Evolutionary conservation across 2,888 invertebrate genomes (phyloP).

Genomic region (Hirtodrosophila trivittata): DNA sequence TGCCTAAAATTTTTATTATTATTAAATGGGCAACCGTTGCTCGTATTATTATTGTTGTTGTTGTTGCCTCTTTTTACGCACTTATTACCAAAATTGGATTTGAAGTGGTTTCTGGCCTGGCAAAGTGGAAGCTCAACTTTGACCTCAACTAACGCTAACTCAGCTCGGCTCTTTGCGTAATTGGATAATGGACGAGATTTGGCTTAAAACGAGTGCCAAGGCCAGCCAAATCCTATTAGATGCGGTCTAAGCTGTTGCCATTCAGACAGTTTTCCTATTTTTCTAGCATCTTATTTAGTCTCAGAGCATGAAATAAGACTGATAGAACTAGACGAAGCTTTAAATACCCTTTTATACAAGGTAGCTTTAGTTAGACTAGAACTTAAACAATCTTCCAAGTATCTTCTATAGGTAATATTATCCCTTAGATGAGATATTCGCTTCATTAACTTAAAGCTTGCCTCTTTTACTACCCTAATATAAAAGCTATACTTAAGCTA

Average conservation of each 20-base stretch:
- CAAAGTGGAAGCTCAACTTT: constrained; percentile 46
- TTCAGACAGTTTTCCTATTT: constrained; percentile 18
- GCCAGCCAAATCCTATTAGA: constrained; percentile 61
- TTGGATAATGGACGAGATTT: constrained; percentile 68
- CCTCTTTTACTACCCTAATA: no score
- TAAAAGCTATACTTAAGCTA: no score
- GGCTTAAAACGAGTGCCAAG: constrained; percentile 35
- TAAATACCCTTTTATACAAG: no score
- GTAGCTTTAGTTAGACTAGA: no score
- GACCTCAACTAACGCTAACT: constrained; percentile 58
- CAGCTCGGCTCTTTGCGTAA: constrained; percentile 61
- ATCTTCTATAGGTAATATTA: no score
- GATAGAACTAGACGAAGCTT: no score
- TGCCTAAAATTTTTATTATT: constrained; percentile 71
- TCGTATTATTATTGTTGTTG: neutral
- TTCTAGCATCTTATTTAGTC: neutral
- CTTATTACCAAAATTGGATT: constrained; percentile 76
- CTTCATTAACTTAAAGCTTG: no score
- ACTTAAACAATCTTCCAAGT: no score
- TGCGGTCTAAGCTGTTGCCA: constrained; percentile 28
- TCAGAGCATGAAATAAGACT: no score
- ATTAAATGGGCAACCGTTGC: constrained; percentile 65
- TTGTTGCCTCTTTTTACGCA: constrained; percentile 30
- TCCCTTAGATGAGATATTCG: no score
- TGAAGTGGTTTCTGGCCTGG: constrained; percentile 47